Evolutionary conservation across 2,888 invertebrate species (phyloP).

Genomic region (Cerceris rybyensis): DNA sequence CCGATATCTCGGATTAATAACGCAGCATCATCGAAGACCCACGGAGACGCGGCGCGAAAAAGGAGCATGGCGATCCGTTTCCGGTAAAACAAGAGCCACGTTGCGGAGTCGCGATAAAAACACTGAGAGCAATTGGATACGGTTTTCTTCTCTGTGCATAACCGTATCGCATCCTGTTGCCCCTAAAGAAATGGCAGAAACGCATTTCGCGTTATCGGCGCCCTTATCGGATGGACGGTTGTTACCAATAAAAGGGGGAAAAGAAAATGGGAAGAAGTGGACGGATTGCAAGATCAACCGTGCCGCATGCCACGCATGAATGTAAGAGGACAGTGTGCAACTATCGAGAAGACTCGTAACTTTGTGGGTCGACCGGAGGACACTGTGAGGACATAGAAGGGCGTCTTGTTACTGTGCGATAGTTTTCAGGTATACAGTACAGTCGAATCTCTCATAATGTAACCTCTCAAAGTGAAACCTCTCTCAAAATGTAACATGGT

Average conservation of each 20-base stretch:
- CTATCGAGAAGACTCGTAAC: slow-evolving; percentile 35
- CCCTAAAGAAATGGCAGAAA: slow-evolving; percentile 7
- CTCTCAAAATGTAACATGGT: too few species aligned
- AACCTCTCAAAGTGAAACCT: too few species aligned
- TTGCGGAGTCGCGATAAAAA: background rate
- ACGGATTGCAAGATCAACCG: slow-evolving; percentile 42
- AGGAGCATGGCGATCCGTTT: slow-evolving; percentile 15
- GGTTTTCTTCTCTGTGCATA: background rate
- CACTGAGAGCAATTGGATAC: background rate
- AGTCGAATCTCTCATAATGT: too few species aligned
- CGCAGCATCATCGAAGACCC: slow-evolving; percentile 18
- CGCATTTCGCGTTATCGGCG: slow-evolving; percentile 23
- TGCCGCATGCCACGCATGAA: slow-evolving; percentile 27
- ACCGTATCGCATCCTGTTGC: slow-evolving; percentile 3
- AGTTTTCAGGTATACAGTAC: too few species aligned
- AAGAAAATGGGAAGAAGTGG: slow-evolving; percentile 21
- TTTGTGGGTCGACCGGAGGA: background rate
- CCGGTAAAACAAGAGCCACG: background rate
- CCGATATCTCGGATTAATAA: slow-evolving; percentile 34
- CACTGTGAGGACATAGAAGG: too few species aligned
- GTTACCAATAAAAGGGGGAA: slow-evolving; percentile 44
- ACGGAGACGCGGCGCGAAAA: slow-evolving; percentile 21
- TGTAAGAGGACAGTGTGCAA: slow-evolving; percentile 27
- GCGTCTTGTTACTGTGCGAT: too few species aligned
- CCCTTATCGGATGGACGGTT: slow-evolving; percentile 22